phyloP scores from a whole-genome alignment of 2,797 vertebrate genomes.

The Uromys caudimaculatus region DNA sequence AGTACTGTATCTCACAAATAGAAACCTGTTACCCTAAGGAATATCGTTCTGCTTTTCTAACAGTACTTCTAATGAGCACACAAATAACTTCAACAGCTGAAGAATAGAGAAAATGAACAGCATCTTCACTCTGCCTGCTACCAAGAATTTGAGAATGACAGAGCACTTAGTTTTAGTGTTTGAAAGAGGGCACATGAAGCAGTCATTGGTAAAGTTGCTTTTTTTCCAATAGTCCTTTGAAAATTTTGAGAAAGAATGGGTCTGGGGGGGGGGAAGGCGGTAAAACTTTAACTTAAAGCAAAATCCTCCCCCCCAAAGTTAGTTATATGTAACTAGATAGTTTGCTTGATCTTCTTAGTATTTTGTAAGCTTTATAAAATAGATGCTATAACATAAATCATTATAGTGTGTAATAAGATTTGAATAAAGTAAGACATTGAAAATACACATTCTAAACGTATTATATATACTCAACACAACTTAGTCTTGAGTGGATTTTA shows the following conservation, averaged over 20 bases:
- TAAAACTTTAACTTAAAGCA: not conserved
- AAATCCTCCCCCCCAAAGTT: not conserved
- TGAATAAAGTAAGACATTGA: not conserved
- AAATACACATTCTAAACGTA: not conserved
- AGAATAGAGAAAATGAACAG: not conserved
- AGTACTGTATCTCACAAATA: not conserved
- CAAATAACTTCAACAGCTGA: not conserved
- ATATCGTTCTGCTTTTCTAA: not conserved
- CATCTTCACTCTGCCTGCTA: not conserved
- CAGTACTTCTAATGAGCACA: not conserved
- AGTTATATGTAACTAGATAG: too few relatives aligned
- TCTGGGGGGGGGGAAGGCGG: rapidly evolving
- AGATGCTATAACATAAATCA: not conserved
- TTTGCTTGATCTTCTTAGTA: not conserved
- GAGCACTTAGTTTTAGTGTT: not conserved
- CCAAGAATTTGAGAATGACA: not conserved
- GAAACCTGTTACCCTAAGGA: not conserved
- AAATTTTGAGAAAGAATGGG: not conserved
- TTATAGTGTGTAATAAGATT: not conserved
- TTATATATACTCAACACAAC: not conserved
- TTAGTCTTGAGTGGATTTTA: not conserved
- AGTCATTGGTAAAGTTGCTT: not conserved
- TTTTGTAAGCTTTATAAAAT: not conserved
- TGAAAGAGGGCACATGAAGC: not conserved
- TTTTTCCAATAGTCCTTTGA: not conserved